A percentile compares a stretch with the other conserved stretches of the same genome.
Evolutionary conservation across 1,140 invertebrate genomes (phyloP).

Genomic region (Zeugodacus cucurbitae): DNA sequence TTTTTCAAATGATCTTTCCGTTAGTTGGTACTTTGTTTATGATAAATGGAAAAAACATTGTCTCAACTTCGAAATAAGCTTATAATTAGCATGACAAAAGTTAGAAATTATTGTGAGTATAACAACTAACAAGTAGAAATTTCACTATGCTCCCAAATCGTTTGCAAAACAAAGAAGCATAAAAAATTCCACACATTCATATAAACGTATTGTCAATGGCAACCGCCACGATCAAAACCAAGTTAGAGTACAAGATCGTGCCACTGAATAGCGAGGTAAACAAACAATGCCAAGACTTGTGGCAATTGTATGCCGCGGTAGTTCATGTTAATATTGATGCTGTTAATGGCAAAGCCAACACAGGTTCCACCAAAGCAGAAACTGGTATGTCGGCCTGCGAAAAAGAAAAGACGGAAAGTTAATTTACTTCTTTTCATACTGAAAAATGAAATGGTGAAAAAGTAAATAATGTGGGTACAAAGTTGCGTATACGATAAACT

Average conservation of each 20-base stretch:
- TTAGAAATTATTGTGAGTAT: background rate
- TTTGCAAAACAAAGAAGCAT: background rate
- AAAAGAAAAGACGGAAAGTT: background rate
- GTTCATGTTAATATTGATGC: background rate
- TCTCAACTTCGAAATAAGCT: background rate
- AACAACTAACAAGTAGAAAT: constrained; percentile 1
- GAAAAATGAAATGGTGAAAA: background rate
- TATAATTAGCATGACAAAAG: background rate
- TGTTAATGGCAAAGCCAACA: background rate
- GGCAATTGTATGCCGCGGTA: background rate
- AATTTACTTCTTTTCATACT: background rate
- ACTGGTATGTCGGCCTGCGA: constrained; percentile 11
- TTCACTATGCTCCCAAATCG: background rate
- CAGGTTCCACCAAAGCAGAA: constrained; percentile 11
- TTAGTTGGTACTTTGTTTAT: background rate
- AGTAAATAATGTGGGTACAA: background rate
- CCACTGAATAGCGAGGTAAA: constrained; percentile 27
- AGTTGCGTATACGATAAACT: background rate
- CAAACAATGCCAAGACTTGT: constrained; percentile 28
- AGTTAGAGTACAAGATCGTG: constrained; percentile 28
- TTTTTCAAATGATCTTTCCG: background rate
- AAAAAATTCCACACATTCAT: background rate
- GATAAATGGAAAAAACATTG: background rate
- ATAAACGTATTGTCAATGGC: constrained; percentile 20
- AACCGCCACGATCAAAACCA: constrained; percentile 5